Evolutionary conservation across 2,113 vertebrate genomes (phyloP), one percentile per base, ranked within the genome.

Genomic region (Anarrhichthys ocellatus): DNA sequence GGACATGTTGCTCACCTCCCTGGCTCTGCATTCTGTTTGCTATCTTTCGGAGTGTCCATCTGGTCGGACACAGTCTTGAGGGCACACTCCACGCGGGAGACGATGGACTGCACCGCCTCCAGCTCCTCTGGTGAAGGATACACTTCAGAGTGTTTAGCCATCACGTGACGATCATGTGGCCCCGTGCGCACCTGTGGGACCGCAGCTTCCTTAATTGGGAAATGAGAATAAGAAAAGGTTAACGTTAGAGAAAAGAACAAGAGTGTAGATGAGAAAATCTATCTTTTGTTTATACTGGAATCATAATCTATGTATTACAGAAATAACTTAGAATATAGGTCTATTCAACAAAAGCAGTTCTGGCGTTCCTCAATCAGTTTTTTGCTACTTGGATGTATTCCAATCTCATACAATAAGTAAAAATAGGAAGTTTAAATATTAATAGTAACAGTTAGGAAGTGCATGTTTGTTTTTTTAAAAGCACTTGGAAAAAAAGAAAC

Each of bases 61-160:
- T 96, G 96, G 88, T 98, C 97, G 0, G 98, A 98, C 15, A 99
- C 96, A 0, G 94, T 94, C 80, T 99, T 99, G 72, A 99, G 95
- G 0, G 97, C 97, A 6, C 96, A 91, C 83, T 99, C 98, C 0
- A 97, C 96, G 48, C 97, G 96, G 13, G 98, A 98, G n/a, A 99
- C 96, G 87, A 99, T 97, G 50, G 95, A 97, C 93, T 99, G 98
- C 54, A 99, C 97, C 0, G 96, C 96, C 87, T 98, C 96, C 85
- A 99, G 94, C 73, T 99, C 97, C 88, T 97, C 97, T 79, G 97
- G 94, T 0, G 97, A 96, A 0, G 98, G 98, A 83, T 99, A 99
- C n/a, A 99, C 96, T 11, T 97, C 96, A 20, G 97, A 95, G 88
- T 99, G 98, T 76, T 99, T 99, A 78, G 97, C 96, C 96, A 98